A percentile compares a stretch with the other conserved stretches of the same genome.
Evolutionary conservation across 2,888 invertebrate species (phyloP).

Genomic region (Trachelus stipa): DNA sequence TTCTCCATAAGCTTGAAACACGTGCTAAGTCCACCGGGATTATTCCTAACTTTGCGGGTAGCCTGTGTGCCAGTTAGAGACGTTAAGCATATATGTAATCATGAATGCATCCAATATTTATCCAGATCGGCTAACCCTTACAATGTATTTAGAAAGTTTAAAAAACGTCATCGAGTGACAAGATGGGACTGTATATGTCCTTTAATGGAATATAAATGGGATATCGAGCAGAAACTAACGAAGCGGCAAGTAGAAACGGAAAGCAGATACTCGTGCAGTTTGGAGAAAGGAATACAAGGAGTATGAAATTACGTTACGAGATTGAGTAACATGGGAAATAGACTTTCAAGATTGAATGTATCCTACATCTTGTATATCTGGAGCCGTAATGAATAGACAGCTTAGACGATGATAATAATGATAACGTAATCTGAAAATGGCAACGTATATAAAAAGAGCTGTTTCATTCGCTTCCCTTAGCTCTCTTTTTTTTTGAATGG

Average conservation of each 20-base stretch:
- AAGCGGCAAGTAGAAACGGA: conserved; percentile 19
- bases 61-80: not conserved
- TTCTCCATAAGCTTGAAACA: conserved; percentile 40
- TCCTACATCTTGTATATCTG: not conserved
- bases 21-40: conserved; percentile 46
- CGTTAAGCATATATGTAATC: conserved; percentile 9
- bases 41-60: conserved; percentile 27
- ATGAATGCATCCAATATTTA: conserved; percentile 16
- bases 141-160: not conserved
- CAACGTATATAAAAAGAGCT: not conserved
- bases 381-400: not conserved
- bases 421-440: not conserved
- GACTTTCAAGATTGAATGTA: not conserved
- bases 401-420: not conserved
- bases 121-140: not conserved
- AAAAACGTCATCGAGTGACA: not conserved
- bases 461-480: not conserved
- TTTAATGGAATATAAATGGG: conserved; percentile 22
- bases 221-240: conserved; percentile 25
- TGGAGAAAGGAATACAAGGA: not conserved
- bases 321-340: not conserved
- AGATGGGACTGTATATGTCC: not conserved
- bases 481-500: not conserved
- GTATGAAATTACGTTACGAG: not conserved
- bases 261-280: conserved; percentile 15